Evolutionary conservation across 2,113 vertebrate species (phyloP), one percentile per base, ranked within the genome.

Genomic region (Plecturocebus donacophilus): DNA sequence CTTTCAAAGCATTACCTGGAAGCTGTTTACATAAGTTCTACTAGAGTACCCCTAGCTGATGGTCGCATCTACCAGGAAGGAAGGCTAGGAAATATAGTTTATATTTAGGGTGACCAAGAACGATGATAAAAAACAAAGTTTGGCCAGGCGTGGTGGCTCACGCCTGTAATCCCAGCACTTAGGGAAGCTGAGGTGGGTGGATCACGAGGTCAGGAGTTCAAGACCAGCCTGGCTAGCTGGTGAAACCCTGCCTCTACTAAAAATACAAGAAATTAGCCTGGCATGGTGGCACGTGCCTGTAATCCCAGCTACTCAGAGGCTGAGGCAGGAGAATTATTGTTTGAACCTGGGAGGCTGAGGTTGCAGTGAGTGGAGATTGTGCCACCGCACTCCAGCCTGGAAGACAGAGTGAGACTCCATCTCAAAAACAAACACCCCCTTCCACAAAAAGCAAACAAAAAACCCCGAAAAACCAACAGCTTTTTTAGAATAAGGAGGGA

Each of bases 21-120:
- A 25, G 32, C 45, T 35, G 11, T 73, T 75, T 47, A 10, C 6
- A 4, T 23, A 64, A 30, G 45, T 49, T 58, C 42, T 32, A 4
- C 66, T 79, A 19, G 30, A 5, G 13, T 40, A 35, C 23, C 25
- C 42, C 14, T 30, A 20, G 17, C 75, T 52, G 11, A 3, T 52
- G 61, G 83, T 38, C 19, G 4, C 42, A 38, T 20, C 20, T 35
- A 1, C 64, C 75, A 54, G 23, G 1, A 3, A 70, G 58, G 73
- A 92, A 17, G 89, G 52, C 52, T 83, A 30, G 40, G 80, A 71
- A 82, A 84, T 40, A 20, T 6, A 79, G 92, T 92, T 96, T 81
- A 64, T 82, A 64, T 90, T 85, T 84, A 47, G 21, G 40, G 42
- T n/a, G 70, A 17, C 27, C 25, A 32, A 76, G 56, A 75, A 40